Percentiles rank a stretch among this genome's conserved stretches.
phyloP scores from a whole-genome alignment of 2,113 vertebrate species.

The Hypanus sabinus region DNA sequence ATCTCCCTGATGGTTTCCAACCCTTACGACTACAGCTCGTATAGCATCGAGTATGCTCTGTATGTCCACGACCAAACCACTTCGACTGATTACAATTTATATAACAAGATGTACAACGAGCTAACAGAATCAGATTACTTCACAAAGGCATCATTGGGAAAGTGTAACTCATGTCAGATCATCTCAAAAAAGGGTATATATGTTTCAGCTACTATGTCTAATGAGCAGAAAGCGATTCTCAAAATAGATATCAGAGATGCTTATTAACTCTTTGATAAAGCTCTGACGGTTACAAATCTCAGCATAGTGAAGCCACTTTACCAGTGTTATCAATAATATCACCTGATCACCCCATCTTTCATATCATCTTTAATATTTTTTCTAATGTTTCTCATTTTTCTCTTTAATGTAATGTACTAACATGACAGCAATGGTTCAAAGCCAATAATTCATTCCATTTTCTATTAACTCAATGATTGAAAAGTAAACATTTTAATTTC shows the following conservation, averaged over 20 bases:
- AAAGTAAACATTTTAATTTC: background rate
- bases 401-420: background rate
- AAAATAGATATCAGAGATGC: conserved; percentile 2
- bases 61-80: background rate
- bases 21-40: background rate
- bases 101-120: background rate
- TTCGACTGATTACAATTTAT: background rate
- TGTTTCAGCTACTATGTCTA: conserved; percentile 18
- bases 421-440: background rate
- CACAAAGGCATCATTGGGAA: background rate
- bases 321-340: background rate
- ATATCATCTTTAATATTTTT: background rate
- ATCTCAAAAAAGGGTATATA: background rate
- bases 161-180: background rate
- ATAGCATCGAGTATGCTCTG: conserved; percentile 27
- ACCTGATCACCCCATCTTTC: background rate
- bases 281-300: background rate
- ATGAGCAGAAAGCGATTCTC: background rate
- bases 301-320: background rate
- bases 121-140: background rate
- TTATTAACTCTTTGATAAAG: background rate
- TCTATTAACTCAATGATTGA: background rate
- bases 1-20: conserved; percentile 17
- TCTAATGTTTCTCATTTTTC: background rate
- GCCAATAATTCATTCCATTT: background rate